Evolutionary conservation across 2,113 vertebrate species (phyloP), one percentile per base, ranked within the genome.

Genomic region (Ptilorrhoa leucosticta): DNA sequence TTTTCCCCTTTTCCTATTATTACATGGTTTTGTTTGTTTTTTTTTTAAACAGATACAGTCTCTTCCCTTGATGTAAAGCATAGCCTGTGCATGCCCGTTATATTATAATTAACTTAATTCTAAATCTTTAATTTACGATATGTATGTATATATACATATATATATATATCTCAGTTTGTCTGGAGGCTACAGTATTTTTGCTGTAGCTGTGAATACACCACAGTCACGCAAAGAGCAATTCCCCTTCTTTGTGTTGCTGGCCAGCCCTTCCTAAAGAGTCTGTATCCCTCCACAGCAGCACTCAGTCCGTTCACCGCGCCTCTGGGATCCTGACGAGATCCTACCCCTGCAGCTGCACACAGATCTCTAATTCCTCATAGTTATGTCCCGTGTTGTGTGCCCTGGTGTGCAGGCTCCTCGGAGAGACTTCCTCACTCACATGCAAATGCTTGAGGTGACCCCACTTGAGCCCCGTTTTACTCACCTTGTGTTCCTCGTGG

Each of bases 291-390:
- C 7, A 2, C 2, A 11, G 58, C 33, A 56, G 54, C 10, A 4
- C 23, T 58, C 15, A 35, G 47, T 44, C 61, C 3, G 0, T 33
- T 78, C 33, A 21, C 17, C 0, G 0, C 28, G 19, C 27, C 64
- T 12, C 69, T 47, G 28, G 31, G 47, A 31, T 58, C 79, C 35
- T 64, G 47, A 5, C 0, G 10, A n/a, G 66, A 10, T 57, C 70
- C 61, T 6, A 7, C 4, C 14, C 40, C 56, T 58, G 54, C 27
- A 61, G 56, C n/a, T 70, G 35, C 39, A 37, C 23, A 26, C 22
- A 33, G 35, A 37, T 39, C 56, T 64, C 28, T 20, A 8, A 3
- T 28, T 77, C 45, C 69, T 70, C 3, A 2, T 44, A 64, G 16
- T 81, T 56, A 3, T 47, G 13, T 15, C 47, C 31, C 47, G 1